Conservation (phyloP, 2,888 invertebrate genomes). For the Torymus tubicola region DNA sequence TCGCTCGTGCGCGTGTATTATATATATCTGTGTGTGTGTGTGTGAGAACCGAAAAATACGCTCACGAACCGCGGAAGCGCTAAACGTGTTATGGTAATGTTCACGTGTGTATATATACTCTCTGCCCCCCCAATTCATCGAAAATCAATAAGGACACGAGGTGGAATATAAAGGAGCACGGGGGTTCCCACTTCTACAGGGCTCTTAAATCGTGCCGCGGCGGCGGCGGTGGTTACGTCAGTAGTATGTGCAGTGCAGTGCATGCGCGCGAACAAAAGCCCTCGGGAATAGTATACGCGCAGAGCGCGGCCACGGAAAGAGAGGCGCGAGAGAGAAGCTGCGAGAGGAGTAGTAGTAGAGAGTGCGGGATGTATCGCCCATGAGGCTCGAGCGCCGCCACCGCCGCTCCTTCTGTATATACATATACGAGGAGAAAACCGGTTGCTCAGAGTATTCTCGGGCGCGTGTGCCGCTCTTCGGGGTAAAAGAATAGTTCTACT, state of each 20-base stretch:
- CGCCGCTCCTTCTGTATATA: background rate
- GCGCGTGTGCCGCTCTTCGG: background rate
- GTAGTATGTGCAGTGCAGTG: too few relatives aligned
- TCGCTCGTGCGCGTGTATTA: background rate
- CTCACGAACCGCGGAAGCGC: slow-evolving; percentile 1
- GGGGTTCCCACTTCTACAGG: too few relatives aligned
- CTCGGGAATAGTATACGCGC: too few relatives aligned
- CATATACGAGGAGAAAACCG: background rate
- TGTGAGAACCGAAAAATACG: background rate
- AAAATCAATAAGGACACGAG: slow-evolving; percentile 42
- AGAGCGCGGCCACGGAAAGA: too few relatives aligned
- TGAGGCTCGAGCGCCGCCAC: background rate
- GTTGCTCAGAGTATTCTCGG: background rate
- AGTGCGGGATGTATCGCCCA: too few relatives aligned
- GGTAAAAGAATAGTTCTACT: background rate
- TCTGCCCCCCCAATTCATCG: slow-evolving; percentile 42
- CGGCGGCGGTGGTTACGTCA: too few relatives aligned
- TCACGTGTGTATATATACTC: background rate
- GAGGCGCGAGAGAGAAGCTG: too few relatives aligned
- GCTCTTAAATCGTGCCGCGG: too few relatives aligned
- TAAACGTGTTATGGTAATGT: slow-evolving; percentile 50
- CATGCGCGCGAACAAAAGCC: too few relatives aligned
- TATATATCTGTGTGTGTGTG: background rate
- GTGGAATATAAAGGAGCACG: background rate
- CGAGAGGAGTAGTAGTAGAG: too few relatives aligned